Percentiles rank a stretch among this genome's conserved stretches.
Evolutionary conservation across 2,113 vertebrate genomes (phyloP).

Genomic region (Rhipidura dahli): DNA sequence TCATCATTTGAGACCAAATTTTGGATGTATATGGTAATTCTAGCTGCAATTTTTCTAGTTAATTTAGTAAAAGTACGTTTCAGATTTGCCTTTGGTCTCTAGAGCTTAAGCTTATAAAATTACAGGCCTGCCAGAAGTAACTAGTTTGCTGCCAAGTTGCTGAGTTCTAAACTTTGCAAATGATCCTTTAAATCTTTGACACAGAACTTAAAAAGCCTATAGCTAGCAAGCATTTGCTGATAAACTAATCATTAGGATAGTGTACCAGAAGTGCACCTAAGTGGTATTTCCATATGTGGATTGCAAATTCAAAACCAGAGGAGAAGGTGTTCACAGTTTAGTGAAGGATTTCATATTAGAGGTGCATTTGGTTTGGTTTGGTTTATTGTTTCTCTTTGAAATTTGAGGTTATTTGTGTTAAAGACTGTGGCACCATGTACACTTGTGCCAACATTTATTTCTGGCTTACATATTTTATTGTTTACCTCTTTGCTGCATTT

Average conservation of each 20-base stretch:
- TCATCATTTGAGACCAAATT: background rate
- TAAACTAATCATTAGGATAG: background rate
- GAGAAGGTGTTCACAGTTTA: background rate
- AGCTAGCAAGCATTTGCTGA: background rate
- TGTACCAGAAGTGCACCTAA: background rate
- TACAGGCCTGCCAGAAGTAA: background rate
- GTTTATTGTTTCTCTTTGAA: background rate
- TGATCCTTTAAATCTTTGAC: background rate
- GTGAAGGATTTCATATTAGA: background rate
- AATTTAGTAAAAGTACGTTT: background rate
- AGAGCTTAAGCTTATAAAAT: background rate
- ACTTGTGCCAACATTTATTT: background rate
- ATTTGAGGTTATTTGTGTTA: background rate
- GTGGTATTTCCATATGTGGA: background rate
- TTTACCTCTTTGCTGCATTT: background rate
- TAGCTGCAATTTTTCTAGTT: background rate
- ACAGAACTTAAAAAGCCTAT: background rate
- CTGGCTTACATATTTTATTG: background rate
- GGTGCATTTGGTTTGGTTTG: background rate
- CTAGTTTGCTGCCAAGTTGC: background rate
- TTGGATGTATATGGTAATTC: background rate
- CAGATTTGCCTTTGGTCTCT: background rate
- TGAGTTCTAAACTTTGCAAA: background rate
- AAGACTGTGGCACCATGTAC: background rate
- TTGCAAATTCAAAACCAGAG: background rate